A percentile compares a stretch with the other conserved stretches of the same genome.
phyloP scores from a whole-genome alignment of 2,797 vertebrate species.

The Psittacula derbiana region DNA sequence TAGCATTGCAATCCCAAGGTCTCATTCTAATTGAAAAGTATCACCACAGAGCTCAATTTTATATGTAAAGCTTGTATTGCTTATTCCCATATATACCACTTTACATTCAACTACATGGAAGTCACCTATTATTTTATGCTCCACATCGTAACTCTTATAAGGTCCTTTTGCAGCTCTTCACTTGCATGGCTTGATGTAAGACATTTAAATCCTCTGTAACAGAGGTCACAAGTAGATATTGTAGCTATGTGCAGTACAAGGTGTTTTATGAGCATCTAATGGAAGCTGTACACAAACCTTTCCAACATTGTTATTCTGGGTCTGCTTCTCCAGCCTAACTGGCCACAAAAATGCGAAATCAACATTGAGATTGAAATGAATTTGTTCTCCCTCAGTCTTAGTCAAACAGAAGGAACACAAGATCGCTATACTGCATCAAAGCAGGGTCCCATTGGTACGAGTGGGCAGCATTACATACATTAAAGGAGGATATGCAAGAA shows the following conservation, averaged over 20 bases:
- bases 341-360: slow-evolving; percentile 16
- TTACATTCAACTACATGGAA: neutral
- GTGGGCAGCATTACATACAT: neutral
- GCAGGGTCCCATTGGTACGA: neutral
- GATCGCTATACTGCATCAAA: neutral
- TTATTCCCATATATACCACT: neutral
- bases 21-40: neutral
- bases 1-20: neutral
- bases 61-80: neutral
- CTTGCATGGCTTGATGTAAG: neutral
- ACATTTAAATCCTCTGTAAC: neutral
- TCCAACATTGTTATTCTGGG: neutral
- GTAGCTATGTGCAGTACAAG: neutral
- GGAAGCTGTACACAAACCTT: neutral
- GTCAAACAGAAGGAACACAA: neutral
- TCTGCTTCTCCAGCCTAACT: neutral
- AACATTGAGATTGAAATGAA: neutral
- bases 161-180: neutral
- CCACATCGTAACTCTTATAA: neutral
- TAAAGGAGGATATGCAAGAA: neutral
- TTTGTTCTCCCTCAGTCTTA: neutral
- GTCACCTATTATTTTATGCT: neutral
- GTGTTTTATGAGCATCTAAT: neutral
- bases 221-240: neutral
- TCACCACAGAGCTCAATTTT: neutral